A percentile compares a stretch with the other conserved stretches of the same genome.
Conservation (phyloP, 2,113 vertebrate genomes). For the Hippoglossus stenolepis region DNA sequence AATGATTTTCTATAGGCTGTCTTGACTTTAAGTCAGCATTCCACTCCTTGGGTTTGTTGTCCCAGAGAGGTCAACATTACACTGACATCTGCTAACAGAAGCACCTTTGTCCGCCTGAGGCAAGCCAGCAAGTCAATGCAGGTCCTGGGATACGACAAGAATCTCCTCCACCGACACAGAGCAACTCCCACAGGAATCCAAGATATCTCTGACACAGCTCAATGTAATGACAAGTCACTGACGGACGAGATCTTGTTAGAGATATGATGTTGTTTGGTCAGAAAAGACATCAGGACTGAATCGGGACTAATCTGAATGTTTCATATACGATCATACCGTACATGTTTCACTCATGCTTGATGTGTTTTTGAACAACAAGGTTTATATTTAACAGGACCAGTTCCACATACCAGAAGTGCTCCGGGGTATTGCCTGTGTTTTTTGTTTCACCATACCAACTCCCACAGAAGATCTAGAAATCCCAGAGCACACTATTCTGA, state of each 20-base stretch:
- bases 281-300: not conserved
- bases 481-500: not conserved
- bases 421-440: too few relatives aligned
- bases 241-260: not conserved
- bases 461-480: not conserved
- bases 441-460: not conserved
- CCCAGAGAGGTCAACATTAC: constrained; percentile 22
- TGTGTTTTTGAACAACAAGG: not conserved
- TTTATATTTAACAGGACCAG: not conserved
- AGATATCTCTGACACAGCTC: not conserved
- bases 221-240: constrained; percentile 14
- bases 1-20: constrained; percentile 19
- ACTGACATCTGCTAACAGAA: constrained; percentile 52
- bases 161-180: constrained; percentile 46
- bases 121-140: constrained; percentile 71
- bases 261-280: not conserved
- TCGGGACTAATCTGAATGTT: too few relatives aligned
- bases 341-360: not conserved
- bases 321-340: not conserved
- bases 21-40: constrained; percentile 26
- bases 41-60: not conserved
- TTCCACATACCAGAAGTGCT: not conserved
- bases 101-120: constrained; percentile 61
- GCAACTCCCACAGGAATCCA: constrained; percentile 19
- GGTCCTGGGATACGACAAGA: constrained; percentile 65